A percentile compares a stretch with the other conserved stretches of the same genome.
Evolutionary conservation across 2,888 invertebrate genomes (phyloP).

Genomic region (Chymomyza fuscimana): DNA sequence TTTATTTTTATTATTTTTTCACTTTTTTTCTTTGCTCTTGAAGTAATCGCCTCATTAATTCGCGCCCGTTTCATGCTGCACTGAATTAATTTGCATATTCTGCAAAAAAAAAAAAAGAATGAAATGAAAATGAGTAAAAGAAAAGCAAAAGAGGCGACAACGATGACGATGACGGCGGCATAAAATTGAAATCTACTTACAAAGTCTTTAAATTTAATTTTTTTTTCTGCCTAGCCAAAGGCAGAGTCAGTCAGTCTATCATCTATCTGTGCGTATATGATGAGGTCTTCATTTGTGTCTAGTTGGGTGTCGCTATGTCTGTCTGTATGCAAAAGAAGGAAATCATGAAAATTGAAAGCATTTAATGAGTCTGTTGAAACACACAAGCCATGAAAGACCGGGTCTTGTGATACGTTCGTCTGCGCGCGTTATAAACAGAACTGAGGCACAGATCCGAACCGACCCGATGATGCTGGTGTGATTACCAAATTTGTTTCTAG

Average conservation of each 20-base stretch:
- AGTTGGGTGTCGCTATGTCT: not conserved
- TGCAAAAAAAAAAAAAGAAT: conserved; percentile 52
- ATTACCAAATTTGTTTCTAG: not conserved
- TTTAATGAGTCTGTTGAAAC: conserved; percentile 65
- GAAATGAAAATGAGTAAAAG: conserved; percentile 16
- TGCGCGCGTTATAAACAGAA: not conserved
- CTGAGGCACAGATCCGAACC: not conserved
- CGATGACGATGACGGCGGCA: conserved; percentile 11
- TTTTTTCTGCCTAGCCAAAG: conserved; percentile 29
- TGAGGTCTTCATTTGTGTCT: not conserved
- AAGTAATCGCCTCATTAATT: conserved; percentile 76
- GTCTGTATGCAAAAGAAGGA: conserved; percentile 20
- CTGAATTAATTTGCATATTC: conserved; percentile 72
- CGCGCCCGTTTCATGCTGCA: conserved; percentile 72
- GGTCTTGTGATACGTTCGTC: conserved; percentile 11
- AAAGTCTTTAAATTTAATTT: conserved; percentile 70
- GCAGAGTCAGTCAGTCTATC: conserved; percentile 18
- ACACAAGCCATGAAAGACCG: conserved; percentile 27
- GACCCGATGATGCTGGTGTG: not conserved
- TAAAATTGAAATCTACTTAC: conserved; percentile 63
- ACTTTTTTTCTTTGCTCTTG: conserved; percentile 44
- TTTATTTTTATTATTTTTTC: conserved; percentile 29
- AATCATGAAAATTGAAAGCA: conserved; percentile 57
- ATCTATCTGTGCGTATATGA: not conserved
- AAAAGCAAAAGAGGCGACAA: not conserved